Base-by-base conservation (phyloP, 2,888 invertebrate genomes). In the Theretra japonica region DNA sequence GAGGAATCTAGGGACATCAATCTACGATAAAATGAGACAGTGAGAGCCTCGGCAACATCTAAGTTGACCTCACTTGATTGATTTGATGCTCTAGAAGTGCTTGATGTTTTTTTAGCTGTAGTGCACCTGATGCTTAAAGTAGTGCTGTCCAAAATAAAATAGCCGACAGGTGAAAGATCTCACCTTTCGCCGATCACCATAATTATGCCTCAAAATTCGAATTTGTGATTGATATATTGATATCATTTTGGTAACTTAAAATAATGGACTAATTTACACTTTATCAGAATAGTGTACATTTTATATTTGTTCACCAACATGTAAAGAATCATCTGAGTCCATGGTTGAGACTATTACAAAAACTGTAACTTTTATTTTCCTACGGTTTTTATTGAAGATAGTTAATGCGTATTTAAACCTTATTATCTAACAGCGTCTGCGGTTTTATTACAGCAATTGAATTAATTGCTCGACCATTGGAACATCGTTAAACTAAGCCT, bases 361-460 rank as follows among this genome's bases (percentile, higher is more conserved):
- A 41, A 41, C 2, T 41, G 41, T 11, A 41, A 41, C 41, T 41
- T 41, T 41, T 41, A 41, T 41, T 41, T 41, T 41, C 11, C 41
- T 11, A 11, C 11, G 41, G 41, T 41, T 41, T 28, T 41, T 41
- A 41, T 41, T 11, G 41, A 41, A 11, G 11, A 41, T 2, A 41
- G 41, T 41, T 41, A 41, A 11, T 11, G 41, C 41, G 11, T 41
- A 41, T 41, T 41, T 11, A 41, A 15, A 15, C 41, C 41, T 53
- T 53, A 53, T 53, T n/a, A 19, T 6, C n/a, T 53, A 53, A 53
- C 53, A 53, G n/a, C 19, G 53, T 53, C 19, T 17, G n/a, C 7
- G n/a, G 53, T n/a, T 53, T 53, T 53, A 53, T 53, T 53, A 53
- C 53, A 53, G 53, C 53, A 53, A 53, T 53, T 53, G 53, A 53